phyloP scores from a whole-genome alignment of 2,113 vertebrate species.

The Ictidomys tridecemlineatus region DNA sequence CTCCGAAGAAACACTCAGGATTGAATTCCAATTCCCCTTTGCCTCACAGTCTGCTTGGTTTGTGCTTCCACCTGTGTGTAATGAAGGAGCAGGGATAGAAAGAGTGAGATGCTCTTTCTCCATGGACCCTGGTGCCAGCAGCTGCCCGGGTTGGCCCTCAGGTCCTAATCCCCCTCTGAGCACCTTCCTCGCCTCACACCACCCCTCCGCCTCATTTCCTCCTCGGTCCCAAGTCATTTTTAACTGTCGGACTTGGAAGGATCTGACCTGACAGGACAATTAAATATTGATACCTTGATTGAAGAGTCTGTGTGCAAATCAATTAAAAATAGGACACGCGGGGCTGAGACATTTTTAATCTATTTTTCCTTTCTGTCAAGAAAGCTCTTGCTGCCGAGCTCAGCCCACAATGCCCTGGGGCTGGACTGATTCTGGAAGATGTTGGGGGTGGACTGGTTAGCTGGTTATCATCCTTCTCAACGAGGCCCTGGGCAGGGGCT shows the following conservation, averaged over 20 bases:
- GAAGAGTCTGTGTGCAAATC: slow-evolving; percentile 70
- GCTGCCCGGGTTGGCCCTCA: neutral
- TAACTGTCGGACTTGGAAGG: slow-evolving; percentile 66
- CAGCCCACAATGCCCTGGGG: neutral
- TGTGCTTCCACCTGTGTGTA: no score
- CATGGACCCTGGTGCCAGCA: neutral
- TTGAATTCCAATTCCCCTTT: no score
- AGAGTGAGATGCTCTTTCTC: neutral
- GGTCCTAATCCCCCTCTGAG: neutral
- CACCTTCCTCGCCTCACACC: neutral
- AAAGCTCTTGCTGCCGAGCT: neutral
- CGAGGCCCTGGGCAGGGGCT: neutral
- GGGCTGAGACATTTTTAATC: neutral
- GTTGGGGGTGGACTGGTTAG: no score
- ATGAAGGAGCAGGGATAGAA: neutral
- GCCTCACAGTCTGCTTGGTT: no score
- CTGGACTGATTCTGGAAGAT: neutral
- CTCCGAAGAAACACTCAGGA: no score
- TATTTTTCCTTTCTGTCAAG: slow-evolving; percentile 27
- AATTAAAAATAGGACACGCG: slow-evolving; percentile 69
- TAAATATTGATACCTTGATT: slow-evolving; percentile 81
- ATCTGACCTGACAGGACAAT: slow-evolving; percentile 74
- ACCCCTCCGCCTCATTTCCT: neutral
- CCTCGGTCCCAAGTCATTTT: slow-evolving; percentile 58
- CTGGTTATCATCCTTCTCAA: neutral